Conservation (phyloP, 2,797 vertebrate species). For the Microctenopoma lineatum region DNA sequence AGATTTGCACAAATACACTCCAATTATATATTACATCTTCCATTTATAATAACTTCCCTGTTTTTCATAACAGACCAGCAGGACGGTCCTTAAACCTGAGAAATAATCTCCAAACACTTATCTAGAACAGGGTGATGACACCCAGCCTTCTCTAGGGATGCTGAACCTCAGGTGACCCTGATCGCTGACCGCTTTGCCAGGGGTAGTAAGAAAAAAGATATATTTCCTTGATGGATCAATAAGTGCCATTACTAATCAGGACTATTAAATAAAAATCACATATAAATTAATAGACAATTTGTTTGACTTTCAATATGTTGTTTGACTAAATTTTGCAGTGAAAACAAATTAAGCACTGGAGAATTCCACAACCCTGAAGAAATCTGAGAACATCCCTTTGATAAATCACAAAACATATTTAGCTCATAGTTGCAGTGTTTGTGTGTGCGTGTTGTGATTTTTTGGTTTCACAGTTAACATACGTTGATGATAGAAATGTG, state of each 20-base stretch:
- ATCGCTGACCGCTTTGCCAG: slow-evolving; percentile 43
- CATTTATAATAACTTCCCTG: slow-evolving; percentile 16
- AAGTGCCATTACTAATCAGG: slow-evolving; percentile 15
- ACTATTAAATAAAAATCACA: slow-evolving; percentile 20
- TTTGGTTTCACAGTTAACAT: background rate
- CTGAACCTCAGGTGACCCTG: slow-evolving; percentile 44
- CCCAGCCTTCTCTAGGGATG: slow-evolving; percentile 13
- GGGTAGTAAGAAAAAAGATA: slow-evolving; percentile 29
- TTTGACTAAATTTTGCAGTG: background rate
- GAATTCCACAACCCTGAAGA: background rate
- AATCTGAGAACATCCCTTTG: background rate
- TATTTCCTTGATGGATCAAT: slow-evolving; percentile 33
- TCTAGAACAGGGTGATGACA: slow-evolving; percentile 35
- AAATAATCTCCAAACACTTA: slow-evolving; percentile 4
- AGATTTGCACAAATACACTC: slow-evolving; percentile 13
- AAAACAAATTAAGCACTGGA: background rate
- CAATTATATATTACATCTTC: background rate
- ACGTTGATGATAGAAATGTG: background rate
- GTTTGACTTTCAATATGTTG: slow-evolving; percentile 2
- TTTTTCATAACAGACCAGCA: slow-evolving; percentile 15
- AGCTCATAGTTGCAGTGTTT: background rate
- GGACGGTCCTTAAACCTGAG: slow-evolving; percentile 12
- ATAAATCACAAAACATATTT: background rate
- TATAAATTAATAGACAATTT: background rate
- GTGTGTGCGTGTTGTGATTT: background rate